Conservation (phyloP, 2,888 invertebrate genomes). For the Nesidiocoris tenuis region DNA sequence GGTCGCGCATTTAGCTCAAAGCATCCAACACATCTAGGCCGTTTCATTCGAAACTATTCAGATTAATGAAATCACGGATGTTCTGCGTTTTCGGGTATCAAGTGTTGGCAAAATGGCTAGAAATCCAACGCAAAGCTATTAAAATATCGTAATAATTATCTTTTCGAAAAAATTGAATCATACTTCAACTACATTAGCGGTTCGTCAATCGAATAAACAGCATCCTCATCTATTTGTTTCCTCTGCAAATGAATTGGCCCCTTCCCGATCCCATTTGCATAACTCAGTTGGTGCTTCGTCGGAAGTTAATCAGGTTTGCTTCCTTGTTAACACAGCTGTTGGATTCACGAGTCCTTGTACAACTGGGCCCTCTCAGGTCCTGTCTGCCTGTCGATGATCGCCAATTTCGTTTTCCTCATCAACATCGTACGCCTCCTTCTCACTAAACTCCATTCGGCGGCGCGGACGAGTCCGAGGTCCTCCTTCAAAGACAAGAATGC, state of each 20-base stretch:
- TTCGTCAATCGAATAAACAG: background rate
- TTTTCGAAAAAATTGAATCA: too few relatives aligned
- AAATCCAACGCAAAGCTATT: too few relatives aligned
- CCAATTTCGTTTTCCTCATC: conserved; percentile 81
- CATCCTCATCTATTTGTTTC: background rate
- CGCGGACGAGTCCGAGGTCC: conserved; percentile 55
- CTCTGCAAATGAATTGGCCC: background rate
- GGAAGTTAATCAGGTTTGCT: background rate
- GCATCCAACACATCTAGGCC: too few relatives aligned
- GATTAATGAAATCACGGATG: too few relatives aligned
- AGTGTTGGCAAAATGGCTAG: too few relatives aligned
- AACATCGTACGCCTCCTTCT: conserved; percentile 86
- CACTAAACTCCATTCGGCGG: conserved; percentile 67
- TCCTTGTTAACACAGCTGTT: conserved; percentile 61
- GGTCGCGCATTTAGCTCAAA: too few relatives aligned
- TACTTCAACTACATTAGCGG: too few relatives aligned
- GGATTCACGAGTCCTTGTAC: conserved; percentile 70
- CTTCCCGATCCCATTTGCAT: background rate
- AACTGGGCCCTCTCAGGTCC: conserved; percentile 75
- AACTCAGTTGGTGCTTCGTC: background rate
- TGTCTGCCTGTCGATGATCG: conserved; percentile 74
- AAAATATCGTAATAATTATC: too few relatives aligned
- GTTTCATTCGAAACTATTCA: too few relatives aligned
- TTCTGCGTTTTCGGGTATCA: too few relatives aligned
- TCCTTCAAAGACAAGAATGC: conserved; percentile 57